Base-by-base conservation (phyloP, 2,113 vertebrate species). In the Hyperoodon ampullatus region DNA sequence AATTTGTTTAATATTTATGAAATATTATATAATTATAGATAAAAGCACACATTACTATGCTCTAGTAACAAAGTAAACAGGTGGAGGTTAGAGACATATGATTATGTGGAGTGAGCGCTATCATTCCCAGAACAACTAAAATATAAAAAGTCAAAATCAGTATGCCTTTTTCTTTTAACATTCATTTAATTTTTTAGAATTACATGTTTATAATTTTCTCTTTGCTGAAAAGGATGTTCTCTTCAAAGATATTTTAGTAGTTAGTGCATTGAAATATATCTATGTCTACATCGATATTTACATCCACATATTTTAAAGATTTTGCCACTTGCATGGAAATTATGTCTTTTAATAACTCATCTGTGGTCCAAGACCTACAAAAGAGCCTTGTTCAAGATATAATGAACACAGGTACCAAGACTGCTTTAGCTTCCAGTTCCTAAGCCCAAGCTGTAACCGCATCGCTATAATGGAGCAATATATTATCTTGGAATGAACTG, bases 401-500 rank as follows among this genome's bases (percentile, higher is more conserved):
- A 94, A 88, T 93, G 33, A 82, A 78, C 15, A 33, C 8, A 72
- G 23, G 28, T 58, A 55, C 15, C 42, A 82, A 80, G 63, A 86
- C 0, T 55, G 80, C 84, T 87, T 93, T 95, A 97, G 93, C 88
- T 80, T 92, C 91, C 92, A 97, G 86, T 97, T 98, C 96, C 90
- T 96, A 90, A 97, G 85, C 85, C 87, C 77, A 95, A 97, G 74
- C 93, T 39, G 24, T 78, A 88, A 88, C 90, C 96, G 95, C 94
- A 97, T 97, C 97, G 78, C 96, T 97, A 65, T 96, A 98, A 97
- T 96, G 68, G 80, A 97, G 90, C 96, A 98, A 98, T 97, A 95
- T 95, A 97, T 98, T 98, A 98, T 98, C 97, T 98, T 97, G 97
- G 97, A 98, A 98, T 75, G 87, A 97, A 98, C 95, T 97, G 91